Conservation (phyloP, 2,888 invertebrate species). For the Mactromeris polynyma region DNA sequence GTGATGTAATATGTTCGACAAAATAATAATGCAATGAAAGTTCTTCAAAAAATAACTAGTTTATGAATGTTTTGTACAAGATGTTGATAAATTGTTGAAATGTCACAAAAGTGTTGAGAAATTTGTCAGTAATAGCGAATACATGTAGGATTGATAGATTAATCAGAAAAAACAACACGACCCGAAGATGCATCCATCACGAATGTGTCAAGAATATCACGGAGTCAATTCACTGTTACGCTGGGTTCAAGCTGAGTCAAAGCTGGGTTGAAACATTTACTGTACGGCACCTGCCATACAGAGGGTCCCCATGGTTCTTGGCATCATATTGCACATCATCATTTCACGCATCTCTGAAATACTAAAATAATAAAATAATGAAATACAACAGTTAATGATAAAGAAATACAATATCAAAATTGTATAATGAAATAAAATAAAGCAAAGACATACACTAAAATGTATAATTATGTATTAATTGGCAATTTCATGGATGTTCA, state of each 20-base stretch:
- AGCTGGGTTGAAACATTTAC: neutral
- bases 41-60: neutral
- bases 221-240: neutral
- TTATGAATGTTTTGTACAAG: conserved; percentile 5
- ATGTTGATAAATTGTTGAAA: neutral
- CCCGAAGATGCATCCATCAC: neutral
- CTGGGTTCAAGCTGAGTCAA: neutral
- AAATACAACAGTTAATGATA: neutral
- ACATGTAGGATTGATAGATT: neutral
- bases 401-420: no score
- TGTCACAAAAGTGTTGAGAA: no score
- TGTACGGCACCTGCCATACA: conserved; percentile 28
- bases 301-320: neutral
- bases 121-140: neutral
- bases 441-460: no score
- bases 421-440: no score
- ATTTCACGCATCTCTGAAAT: conserved; percentile 41
- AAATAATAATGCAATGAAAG: neutral
- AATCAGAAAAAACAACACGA: neutral
- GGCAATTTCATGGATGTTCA: no score
- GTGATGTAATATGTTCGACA: neutral
- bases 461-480: no score
- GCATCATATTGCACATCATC: conserved; percentile 40
- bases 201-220: neutral
- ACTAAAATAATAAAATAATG: neutral